These are phyloP conservation scores for Tiphia femorata DNA, from an alignment of 2,888 invertebrate genomes.

Conservation along the genomic window DNA sequence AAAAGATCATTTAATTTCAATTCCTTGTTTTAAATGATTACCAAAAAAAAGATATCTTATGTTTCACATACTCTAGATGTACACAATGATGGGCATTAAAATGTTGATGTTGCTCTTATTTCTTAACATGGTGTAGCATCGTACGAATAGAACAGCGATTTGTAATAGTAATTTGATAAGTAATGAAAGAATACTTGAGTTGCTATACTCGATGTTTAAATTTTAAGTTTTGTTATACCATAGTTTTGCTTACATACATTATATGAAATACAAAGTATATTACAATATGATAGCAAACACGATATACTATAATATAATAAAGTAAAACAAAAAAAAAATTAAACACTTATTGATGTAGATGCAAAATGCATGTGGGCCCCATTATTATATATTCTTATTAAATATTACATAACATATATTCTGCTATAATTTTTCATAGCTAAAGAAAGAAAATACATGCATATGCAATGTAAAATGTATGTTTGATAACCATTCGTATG, in stretches of 20 bases:
- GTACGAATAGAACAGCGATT: slow-evolving; percentile 20
- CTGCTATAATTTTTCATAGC: slow-evolving; percentile 64
- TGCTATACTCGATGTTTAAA: slow-evolving; percentile 30
- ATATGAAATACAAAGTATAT: slow-evolving; percentile 48
- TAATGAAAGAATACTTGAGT: slow-evolving; percentile 18
- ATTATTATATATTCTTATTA: slow-evolving; percentile 64
- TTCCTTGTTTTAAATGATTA: slow-evolving; percentile 41
- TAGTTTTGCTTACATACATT: slow-evolving; percentile 51
- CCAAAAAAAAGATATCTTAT: slow-evolving; percentile 26
- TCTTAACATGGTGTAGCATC: slow-evolving; percentile 25
- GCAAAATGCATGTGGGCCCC: slow-evolving; percentile 61
- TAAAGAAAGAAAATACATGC: slow-evolving; percentile 47
- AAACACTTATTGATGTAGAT: slow-evolving; percentile 61
- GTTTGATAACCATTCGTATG: slow-evolving; percentile 41
- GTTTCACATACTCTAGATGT: slow-evolving; percentile 30
- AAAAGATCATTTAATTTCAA: slow-evolving; percentile 41
- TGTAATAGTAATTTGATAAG: slow-evolving; percentile 16
- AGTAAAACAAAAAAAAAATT: slow-evolving; percentile 48
- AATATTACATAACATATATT: slow-evolving; percentile 64
- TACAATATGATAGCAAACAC: slow-evolving; percentile 47
- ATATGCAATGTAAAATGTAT: slow-evolving; percentile 38
- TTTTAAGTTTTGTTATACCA: slow-evolving; percentile 43
- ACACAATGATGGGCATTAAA: slow-evolving; percentile 35
- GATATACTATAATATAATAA: slow-evolving; percentile 46
- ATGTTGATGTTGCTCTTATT: slow-evolving; percentile 25